Percentiles rank a stretch among this genome's conserved stretches.
These are phyloP conservation scores for Phyllopteryx taeniolatus DNA, from an alignment of 2,113 vertebrate species.

Conservation along the genomic window DNA sequence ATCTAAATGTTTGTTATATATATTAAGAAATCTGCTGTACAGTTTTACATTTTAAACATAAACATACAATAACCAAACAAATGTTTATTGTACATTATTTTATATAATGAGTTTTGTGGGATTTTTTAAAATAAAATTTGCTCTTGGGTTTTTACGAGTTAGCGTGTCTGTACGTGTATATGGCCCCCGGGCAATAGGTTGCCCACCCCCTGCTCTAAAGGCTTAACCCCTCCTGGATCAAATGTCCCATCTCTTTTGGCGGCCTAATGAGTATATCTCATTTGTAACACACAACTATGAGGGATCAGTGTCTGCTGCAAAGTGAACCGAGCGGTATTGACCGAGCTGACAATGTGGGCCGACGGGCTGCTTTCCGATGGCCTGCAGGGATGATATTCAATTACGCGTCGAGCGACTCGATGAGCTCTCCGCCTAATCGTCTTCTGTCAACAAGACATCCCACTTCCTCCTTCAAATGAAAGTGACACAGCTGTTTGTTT, in stretches of 20 bases:
- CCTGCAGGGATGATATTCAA: conserved; percentile 23
- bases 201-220: background rate
- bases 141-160: too few relatives aligned
- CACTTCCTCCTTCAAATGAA: background rate
- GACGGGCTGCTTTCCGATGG: background rate
- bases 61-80: too few relatives aligned
- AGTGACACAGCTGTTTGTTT: background rate
- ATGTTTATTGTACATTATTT: too few relatives aligned
- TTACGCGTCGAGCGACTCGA: conserved; percentile 6
- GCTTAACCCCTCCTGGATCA: background rate
- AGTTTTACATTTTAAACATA: too few relatives aligned
- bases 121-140: too few relatives aligned
- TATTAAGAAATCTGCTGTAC: too few relatives aligned
- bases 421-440: background rate
- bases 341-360: conserved; percentile 5
- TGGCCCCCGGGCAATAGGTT: too few relatives aligned
- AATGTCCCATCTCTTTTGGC: conserved; percentile 22
- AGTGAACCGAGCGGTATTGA: conserved; percentile 29
- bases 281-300: conserved; percentile 15
- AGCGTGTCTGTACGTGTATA: too few relatives aligned
- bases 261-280: conserved; percentile 1
- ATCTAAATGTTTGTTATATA: too few relatives aligned
- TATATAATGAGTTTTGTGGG: too few relatives aligned
- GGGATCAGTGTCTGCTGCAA: conserved; percentile 23
- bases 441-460: background rate